Conservation (phyloP, 2,888 invertebrate genomes). For the Agrilus mali region DNA sequence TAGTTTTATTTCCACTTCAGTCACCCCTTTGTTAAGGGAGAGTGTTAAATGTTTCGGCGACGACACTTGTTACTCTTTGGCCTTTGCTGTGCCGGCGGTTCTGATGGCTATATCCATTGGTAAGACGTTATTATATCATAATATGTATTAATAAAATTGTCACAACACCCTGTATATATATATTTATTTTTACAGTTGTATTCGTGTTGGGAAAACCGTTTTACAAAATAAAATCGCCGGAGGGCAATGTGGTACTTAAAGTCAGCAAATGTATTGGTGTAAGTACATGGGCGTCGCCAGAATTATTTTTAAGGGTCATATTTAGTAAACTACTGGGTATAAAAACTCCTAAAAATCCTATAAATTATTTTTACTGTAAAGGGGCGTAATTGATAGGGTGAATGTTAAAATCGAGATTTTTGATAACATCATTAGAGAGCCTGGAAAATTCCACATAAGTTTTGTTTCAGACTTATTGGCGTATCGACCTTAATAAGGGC, state of each 20-base stretch:
- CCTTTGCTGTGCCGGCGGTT: slow-evolving; percentile 80
- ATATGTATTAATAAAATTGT: too few species aligned
- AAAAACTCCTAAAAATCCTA: too few species aligned
- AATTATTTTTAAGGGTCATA: background rate
- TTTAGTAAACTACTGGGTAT: too few species aligned
- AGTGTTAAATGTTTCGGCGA: slow-evolving; percentile 67
- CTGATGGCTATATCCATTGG: slow-evolving; percentile 74
- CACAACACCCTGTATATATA: too few species aligned
- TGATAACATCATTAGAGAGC: too few species aligned
- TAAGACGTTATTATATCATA: too few species aligned
- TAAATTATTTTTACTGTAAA: too few species aligned
- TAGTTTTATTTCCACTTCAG: slow-evolving; percentile 72
- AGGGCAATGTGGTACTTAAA: slow-evolving; percentile 70
- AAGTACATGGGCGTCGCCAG: slow-evolving; percentile 33
- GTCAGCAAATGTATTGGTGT: slow-evolving; percentile 67
- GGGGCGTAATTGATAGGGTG: too few species aligned
- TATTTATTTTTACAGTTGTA: slow-evolving; percentile 50
- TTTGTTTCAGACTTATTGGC: too few species aligned
- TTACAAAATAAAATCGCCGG: slow-evolving; percentile 66
- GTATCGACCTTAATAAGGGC: too few species aligned
- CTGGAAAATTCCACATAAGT: too few species aligned
- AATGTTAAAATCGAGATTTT: too few species aligned
- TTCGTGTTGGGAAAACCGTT: slow-evolving; percentile 66
- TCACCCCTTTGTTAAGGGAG: slow-evolving; percentile 77
- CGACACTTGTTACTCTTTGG: slow-evolving; percentile 67